A percentile compares a stretch with the other conserved stretches of the same genome.
Evolutionary conservation across 2,888 invertebrate species (phyloP).

Genomic region (Chrysolina americana): DNA sequence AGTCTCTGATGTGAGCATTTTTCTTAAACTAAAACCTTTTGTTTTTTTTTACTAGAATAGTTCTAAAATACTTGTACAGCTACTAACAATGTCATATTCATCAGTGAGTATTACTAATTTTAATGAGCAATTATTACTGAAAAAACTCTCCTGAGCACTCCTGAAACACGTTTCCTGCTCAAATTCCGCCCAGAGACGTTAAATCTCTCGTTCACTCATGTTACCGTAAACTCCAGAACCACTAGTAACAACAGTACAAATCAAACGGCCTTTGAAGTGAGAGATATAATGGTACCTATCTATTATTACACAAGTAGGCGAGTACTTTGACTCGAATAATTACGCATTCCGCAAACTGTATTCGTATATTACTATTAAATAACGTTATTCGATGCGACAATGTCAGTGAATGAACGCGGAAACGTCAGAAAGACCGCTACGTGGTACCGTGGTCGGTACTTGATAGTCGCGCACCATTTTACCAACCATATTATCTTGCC

Average conservation of each 20-base stretch:
- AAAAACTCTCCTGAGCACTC: too few relatives aligned
- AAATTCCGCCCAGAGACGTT: neutral
- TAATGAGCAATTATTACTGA: too few relatives aligned
- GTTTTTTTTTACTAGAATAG: too few relatives aligned
- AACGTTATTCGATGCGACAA: constrained; percentile 55
- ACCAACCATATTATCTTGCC: constrained; percentile 6
- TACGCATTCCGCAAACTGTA: constrained; percentile 52
- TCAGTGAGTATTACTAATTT: too few relatives aligned
- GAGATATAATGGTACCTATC: constrained; percentile 21
- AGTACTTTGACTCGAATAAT: constrained; percentile 51
- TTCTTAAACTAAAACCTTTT: too few relatives aligned
- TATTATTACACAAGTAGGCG: constrained; percentile 30
- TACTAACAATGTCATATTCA: too few relatives aligned
- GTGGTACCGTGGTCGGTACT: constrained; percentile 29
- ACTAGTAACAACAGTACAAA: constrained; percentile 10
- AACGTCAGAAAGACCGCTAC: constrained; percentile 55
- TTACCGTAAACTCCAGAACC: neutral
- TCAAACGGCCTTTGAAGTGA: constrained; percentile 10
- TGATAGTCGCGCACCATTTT: constrained; percentile 39
- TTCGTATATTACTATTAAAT: constrained; percentile 54
- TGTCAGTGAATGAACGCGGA: constrained; percentile 54
- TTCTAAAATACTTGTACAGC: too few relatives aligned
- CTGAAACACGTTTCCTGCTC: neutral
- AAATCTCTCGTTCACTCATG: neutral
- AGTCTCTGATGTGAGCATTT: too few relatives aligned